These are phyloP conservation scores for Helicoverpa zea DNA, from an alignment of 1,140 invertebrate genomes.

Conservation along the genomic window DNA sequence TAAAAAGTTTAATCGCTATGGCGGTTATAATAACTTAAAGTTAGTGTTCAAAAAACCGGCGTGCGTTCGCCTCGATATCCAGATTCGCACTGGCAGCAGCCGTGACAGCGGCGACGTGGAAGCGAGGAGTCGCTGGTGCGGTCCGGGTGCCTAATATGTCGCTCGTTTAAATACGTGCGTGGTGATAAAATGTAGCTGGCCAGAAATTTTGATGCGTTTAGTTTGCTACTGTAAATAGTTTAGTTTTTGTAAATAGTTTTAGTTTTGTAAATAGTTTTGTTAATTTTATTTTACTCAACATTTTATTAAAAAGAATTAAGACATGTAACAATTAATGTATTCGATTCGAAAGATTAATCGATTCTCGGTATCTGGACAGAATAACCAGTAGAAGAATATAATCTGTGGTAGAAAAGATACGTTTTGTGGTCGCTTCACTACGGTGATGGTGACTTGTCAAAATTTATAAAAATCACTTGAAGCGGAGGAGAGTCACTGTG, in stretches of 20 bases:
- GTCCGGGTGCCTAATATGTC: background rate
- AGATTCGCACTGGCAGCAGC: background rate
- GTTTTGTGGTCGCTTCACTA: background rate
- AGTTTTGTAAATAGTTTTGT: no score
- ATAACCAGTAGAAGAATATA: no score
- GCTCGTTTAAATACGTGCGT: background rate
- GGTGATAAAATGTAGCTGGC: background rate
- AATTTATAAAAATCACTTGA: slow-evolving; percentile 65
- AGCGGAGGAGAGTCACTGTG: slow-evolving; percentile 25
- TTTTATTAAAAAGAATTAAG: no score
- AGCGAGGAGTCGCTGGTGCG: no score
- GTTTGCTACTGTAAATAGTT: background rate
- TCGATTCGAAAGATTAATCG: no score
- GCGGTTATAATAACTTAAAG: background rate
- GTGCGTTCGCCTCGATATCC: background rate
- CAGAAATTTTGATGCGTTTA: slow-evolving; percentile 1
- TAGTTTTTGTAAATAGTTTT: no score
- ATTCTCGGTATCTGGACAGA: no score
- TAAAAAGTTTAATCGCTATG: background rate
- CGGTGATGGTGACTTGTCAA: slow-evolving; percentile 84
- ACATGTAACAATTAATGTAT: no score
- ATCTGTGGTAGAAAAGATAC: no score
- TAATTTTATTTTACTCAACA: no score
- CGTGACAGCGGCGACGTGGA: background rate
- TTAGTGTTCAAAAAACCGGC: background rate